Conservation (phyloP, 2,797 vertebrate genomes). For the Acipenser ruthenus region DNA sequence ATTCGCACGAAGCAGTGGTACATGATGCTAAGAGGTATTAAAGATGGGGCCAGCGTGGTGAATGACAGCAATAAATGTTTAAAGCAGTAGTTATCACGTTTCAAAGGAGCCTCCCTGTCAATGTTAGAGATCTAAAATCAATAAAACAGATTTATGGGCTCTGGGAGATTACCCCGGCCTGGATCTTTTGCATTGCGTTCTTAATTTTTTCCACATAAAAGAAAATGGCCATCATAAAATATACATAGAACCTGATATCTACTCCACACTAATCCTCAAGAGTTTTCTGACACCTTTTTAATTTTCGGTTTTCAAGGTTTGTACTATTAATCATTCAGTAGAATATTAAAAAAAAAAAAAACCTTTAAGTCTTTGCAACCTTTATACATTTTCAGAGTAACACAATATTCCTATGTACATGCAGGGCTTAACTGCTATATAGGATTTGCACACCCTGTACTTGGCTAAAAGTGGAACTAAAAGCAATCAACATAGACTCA, state of each 20-base stretch:
- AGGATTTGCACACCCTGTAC: too few species aligned
- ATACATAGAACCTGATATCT: constrained; percentile 15
- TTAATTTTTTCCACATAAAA: constrained; percentile 21
- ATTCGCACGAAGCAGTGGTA: constrained; percentile 41
- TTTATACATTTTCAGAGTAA: constrained; percentile 11
- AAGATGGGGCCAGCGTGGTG: constrained; percentile 46
- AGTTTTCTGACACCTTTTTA: constrained; percentile 25
- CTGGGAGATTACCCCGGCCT: constrained; percentile 20
- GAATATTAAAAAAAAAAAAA: constrained; percentile 24
- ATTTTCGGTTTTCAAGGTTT: constrained; percentile 23
- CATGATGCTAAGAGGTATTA: constrained; percentile 51
- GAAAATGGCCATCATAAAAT: constrained; percentile 19
- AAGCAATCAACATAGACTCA: too few species aligned
- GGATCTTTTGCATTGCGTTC: constrained; percentile 16
- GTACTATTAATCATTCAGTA: constrained; percentile 25
- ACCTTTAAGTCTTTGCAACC: constrained; percentile 22
- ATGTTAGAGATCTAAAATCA: constrained; percentile 28
- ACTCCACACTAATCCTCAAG: constrained; percentile 11
- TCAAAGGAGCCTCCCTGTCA: constrained; percentile 20
- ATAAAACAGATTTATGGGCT: constrained; percentile 24
- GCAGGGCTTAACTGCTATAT: too few species aligned
- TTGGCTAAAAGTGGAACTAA: too few species aligned
- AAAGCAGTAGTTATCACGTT: constrained; percentile 24
- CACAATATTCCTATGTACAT: too few species aligned
- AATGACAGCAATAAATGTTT: constrained; percentile 49